A percentile compares a stretch with the other conserved stretches of the same genome.
Evolutionary conservation across 2,113 vertebrate genomes (phyloP).

Genomic region (Mirounga angustirostris): DNA sequence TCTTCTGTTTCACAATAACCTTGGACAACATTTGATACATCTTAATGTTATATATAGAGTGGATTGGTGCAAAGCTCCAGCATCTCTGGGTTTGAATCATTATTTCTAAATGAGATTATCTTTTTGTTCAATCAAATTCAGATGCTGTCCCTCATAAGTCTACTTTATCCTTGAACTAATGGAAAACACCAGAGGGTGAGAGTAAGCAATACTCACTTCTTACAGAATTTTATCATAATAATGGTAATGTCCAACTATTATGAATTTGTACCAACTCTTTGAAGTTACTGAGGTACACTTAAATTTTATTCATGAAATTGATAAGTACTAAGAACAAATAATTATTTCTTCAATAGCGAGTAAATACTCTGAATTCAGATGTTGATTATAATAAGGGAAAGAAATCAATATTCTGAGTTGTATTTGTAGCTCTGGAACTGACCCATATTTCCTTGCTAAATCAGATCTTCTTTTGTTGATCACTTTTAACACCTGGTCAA

Average conservation of each 20-base stretch:
- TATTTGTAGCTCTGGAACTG: neutral
- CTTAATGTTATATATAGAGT: slow-evolving; percentile 71
- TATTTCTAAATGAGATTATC: slow-evolving; percentile 73
- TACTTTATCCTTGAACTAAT: slow-evolving; percentile 73
- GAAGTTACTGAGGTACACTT: slow-evolving; percentile 4
- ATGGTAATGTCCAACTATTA: slow-evolving; percentile 16
- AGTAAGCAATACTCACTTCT: slow-evolving; percentile 2
- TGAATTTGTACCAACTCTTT: neutral
- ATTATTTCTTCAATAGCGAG: slow-evolving; percentile 45
- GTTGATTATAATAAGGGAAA: slow-evolving; percentile 40
- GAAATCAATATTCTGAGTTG: slow-evolving; percentile 14
- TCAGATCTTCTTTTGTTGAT: neutral
- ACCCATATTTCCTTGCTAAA: slow-evolving; percentile 7
- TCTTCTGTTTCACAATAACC: slow-evolving; percentile 61
- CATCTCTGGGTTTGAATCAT: slow-evolving; percentile 61
- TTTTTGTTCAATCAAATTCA: slow-evolving; percentile 75
- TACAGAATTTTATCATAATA: neutral
- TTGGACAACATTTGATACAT: slow-evolving; percentile 60
- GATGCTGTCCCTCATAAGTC: slow-evolving; percentile 51
- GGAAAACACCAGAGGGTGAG: slow-evolving; percentile 60
- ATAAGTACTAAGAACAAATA: slow-evolving; percentile 35
- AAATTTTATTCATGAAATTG: slow-evolving; percentile 67
- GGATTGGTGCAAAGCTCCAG: slow-evolving; percentile 21
- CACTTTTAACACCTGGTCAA: neutral
- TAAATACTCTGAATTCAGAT: neutral